phyloP scores from a whole-genome alignment of 2,113 vertebrate species.

The Sarotherodon lohbergeri region DNA sequence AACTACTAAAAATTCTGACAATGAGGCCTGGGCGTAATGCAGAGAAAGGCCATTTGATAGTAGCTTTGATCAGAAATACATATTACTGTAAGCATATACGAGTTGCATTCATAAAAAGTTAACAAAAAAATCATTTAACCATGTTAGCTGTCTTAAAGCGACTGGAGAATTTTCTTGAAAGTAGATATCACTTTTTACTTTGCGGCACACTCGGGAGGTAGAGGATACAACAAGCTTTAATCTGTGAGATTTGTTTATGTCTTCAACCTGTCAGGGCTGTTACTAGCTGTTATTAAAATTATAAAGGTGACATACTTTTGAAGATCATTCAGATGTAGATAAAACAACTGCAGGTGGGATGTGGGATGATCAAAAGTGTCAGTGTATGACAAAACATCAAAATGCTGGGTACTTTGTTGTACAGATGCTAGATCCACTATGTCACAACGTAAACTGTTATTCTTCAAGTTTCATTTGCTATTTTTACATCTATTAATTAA shows the following conservation, averaged over 20 bases:
- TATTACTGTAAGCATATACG: neutral
- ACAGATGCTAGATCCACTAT: neutral
- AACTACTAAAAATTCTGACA: neutral
- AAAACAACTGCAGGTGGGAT: slow-evolving; percentile 16
- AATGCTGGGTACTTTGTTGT: neutral
- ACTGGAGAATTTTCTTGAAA: neutral
- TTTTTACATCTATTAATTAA: neutral
- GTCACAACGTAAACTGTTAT: neutral
- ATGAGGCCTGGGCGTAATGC: neutral
- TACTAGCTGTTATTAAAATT: neutral
- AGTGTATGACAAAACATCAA: neutral
- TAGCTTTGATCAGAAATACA: neutral
- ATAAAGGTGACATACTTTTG: slow-evolving; percentile 30
- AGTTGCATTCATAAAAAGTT: neutral
- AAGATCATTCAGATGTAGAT: slow-evolving; percentile 23
- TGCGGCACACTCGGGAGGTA: neutral
- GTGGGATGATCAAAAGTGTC: slow-evolving; percentile 30
- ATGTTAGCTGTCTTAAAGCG: neutral
- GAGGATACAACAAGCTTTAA: neutral
- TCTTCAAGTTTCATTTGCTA: neutral
- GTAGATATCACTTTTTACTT: neutral
- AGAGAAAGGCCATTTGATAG: neutral
- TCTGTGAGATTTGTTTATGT: neutral
- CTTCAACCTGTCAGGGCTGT: slow-evolving; percentile 3
- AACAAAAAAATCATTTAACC: neutral